A percentile compares a stretch with the other conserved stretches of the same genome.
Evolutionary conservation across 2,113 vertebrate species (phyloP).

Genomic region (Eonycteris spelaea): DNA sequence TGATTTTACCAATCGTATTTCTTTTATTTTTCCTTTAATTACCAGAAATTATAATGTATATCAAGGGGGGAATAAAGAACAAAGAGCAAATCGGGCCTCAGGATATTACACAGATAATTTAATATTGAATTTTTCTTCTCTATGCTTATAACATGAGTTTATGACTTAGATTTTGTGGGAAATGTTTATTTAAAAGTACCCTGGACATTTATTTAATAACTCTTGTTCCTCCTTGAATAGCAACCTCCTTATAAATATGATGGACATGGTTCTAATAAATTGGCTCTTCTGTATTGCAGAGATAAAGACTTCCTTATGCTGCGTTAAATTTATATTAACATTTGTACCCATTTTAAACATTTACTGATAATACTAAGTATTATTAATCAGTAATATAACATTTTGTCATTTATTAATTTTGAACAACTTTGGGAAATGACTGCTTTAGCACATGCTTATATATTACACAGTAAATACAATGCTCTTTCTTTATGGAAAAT

Average conservation of each 20-base stretch:
- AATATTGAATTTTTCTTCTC: not conserved
- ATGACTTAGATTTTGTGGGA: conserved; percentile 6
- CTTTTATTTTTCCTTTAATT: not conserved
- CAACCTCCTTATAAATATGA: not conserved
- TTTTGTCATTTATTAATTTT: not conserved
- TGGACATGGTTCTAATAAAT: not conserved
- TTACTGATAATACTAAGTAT: not conserved
- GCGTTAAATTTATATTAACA: not conserved
- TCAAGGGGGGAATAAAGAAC: not conserved
- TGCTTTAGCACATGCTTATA: not conserved
- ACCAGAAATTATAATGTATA: not conserved
- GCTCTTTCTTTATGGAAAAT: not conserved
- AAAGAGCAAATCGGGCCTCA: conserved; percentile 4
- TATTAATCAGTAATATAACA: not conserved
- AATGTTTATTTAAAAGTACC: not conserved
- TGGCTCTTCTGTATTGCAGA: not conserved
- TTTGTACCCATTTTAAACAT: conserved; percentile 12
- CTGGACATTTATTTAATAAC: conserved; percentile 16
- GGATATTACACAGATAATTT: not conserved
- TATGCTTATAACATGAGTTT: not conserved
- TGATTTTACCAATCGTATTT: not conserved
- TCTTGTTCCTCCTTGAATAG: conserved; percentile 10
- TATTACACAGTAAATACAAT: not conserved
- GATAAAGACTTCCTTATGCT: not conserved
- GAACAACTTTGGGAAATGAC: conserved; percentile 11